Evolutionary conservation across 2,888 invertebrate species (phyloP).

Genomic region (Epistrophella euchroma): DNA sequence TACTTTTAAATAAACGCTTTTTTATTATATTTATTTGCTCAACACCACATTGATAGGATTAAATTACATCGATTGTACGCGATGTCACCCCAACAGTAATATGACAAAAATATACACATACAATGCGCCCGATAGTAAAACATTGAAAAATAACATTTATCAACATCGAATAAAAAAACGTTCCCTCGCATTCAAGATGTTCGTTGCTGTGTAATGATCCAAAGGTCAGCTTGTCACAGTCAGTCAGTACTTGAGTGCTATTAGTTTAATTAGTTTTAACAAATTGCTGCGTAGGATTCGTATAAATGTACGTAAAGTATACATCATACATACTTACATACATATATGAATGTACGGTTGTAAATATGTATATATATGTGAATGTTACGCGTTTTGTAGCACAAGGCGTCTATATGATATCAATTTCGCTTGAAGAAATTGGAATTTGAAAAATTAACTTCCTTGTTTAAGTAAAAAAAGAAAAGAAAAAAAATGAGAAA

Average conservation of each 20-base stretch:
- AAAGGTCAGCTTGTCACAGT: slow-evolving; percentile 48
- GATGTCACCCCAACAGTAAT: slow-evolving; percentile 10
- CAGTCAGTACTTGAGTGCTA: slow-evolving; percentile 25
- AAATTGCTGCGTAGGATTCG: slow-evolving; percentile 22
- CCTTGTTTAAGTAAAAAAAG: background rate
- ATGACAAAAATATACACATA: background rate
- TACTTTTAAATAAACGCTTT: background rate
- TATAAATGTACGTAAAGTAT: background rate
- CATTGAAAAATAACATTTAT: slow-evolving; percentile 24
- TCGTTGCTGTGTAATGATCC: slow-evolving; percentile 34
- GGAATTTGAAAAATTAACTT: slow-evolving; percentile 13
- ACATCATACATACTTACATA: background rate
- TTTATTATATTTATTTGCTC: background rate
- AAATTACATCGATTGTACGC: slow-evolving; percentile 23
- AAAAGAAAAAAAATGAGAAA: background rate
- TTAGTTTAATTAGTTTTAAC: slow-evolving; percentile 50
- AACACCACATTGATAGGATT: background rate
- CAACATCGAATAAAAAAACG: background rate
- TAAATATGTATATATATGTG: background rate
- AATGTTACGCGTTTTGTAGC: slow-evolving; percentile 8
- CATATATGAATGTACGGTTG: too few species aligned
- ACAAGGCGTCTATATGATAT: slow-evolving; percentile 1
- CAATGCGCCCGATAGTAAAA: slow-evolving; percentile 18
- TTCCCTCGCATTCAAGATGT: slow-evolving; percentile 10
- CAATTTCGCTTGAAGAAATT: slow-evolving; percentile 20